These are phyloP conservation scores for Labeo calbasu DNA, from an alignment of 2,797 vertebrate species.

Conservation along the genomic window DNA sequence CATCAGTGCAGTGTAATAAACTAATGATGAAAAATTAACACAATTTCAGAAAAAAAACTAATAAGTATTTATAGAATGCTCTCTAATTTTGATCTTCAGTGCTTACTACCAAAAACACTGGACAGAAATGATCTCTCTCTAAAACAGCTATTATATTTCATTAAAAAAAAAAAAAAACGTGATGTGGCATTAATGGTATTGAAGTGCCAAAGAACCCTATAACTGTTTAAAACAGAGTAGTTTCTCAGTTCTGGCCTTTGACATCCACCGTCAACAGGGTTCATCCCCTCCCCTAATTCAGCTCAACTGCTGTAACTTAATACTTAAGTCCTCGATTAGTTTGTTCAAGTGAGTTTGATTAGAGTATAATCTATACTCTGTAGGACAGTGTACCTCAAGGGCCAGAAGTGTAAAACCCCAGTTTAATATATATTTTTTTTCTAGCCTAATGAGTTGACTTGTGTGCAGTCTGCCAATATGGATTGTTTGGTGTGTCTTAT, in stretches of 20 bases:
- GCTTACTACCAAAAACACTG: not conserved
- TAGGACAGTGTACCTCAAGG: not conserved
- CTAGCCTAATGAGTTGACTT: slow-evolving; percentile 1
- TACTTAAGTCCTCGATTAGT: not conserved
- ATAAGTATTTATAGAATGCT: no score
- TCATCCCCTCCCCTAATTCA: not conserved
- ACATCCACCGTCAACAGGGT: not conserved
- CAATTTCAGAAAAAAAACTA: no score
- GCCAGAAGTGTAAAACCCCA: not conserved
- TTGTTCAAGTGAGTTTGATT: not conserved
- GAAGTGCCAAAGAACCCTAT: not conserved
- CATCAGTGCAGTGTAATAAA: no score
- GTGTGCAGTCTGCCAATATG: slow-evolving; percentile 77
- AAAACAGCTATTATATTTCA: not conserved
- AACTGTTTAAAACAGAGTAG: not conserved
- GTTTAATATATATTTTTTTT: not conserved
- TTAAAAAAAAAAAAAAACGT: not conserved
- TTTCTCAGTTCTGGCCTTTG: not conserved
- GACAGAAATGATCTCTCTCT: not conserved
- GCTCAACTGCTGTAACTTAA: not conserved
- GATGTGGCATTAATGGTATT: slow-evolving; percentile 20
- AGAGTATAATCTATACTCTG: not conserved
- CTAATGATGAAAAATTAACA: no score
- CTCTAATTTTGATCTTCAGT: no score
- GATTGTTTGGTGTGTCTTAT: slow-evolving; percentile 80